Percentiles rank a stretch among this genome's conserved stretches.
phyloP scores from a whole-genome alignment of 2,888 invertebrate species.

The Euclidia mi region DNA sequence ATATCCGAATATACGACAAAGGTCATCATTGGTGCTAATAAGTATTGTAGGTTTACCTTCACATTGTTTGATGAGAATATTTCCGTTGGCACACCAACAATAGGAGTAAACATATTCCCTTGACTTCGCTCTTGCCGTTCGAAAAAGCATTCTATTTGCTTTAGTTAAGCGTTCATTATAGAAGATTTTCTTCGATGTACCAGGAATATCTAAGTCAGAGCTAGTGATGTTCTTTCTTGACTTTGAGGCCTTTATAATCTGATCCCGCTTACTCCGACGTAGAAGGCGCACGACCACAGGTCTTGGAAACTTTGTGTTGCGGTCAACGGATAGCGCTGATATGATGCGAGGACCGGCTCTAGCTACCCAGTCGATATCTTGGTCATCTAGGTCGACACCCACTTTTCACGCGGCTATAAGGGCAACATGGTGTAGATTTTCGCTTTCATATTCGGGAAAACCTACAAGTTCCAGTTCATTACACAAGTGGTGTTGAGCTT shows the following conservation, averaged over 20 bases:
- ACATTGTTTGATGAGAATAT: constrained; percentile 26
- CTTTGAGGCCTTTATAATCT: constrained; percentile 41
- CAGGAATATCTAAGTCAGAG: constrained; percentile 22
- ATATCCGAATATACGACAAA: not conserved
- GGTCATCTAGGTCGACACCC: constrained; percentile 31
- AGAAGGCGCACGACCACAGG: constrained; percentile 22
- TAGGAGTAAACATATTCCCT: constrained; percentile 20
- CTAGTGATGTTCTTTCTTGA: constrained; percentile 32
- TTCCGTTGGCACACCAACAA: constrained; percentile 33
- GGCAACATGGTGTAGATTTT: too few species aligned
- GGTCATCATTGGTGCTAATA: not conserved
- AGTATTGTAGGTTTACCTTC: constrained; percentile 32
- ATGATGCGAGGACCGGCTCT: constrained; percentile 23
- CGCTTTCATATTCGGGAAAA: too few species aligned
- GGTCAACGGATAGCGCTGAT: constrained; percentile 1
- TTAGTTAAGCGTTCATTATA: constrained; percentile 39
- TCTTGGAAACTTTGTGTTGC: constrained; percentile 15
- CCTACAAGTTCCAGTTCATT: too few species aligned
- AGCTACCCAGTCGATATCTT: constrained; percentile 34
- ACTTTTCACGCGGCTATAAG: not conserved
- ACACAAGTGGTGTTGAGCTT: too few species aligned
- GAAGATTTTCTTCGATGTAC: constrained; percentile 18
- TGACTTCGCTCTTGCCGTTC: constrained; percentile 23
- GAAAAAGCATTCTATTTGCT: constrained; percentile 39
- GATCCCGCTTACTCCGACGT: constrained; percentile 27